phyloP scores from a whole-genome alignment of 2,888 invertebrate species.

The Lasioglossum vierecki region DNA sequence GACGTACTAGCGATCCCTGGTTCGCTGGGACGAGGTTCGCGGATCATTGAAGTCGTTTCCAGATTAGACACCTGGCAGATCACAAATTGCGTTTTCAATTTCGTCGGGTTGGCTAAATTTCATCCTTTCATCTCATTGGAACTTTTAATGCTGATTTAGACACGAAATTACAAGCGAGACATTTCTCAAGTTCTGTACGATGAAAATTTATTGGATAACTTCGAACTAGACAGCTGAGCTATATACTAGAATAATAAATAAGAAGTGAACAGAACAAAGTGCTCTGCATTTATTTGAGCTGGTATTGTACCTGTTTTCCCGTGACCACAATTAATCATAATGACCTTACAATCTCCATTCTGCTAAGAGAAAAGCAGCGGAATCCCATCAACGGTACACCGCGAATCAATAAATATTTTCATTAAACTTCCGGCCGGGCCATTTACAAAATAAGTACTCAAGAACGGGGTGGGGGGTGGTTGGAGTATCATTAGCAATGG shows the following conservation, averaged over 20 bases:
- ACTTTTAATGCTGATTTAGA: neutral
- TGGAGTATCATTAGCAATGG: conserved; percentile 17
- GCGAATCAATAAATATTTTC: neutral
- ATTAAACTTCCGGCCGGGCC: neutral
- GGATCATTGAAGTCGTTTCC: neutral
- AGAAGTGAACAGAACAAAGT: neutral
- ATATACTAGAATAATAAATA: neutral
- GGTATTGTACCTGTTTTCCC: neutral
- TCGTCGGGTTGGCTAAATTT: neutral
- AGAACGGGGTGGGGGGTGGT: neutral
- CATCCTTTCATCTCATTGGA: neutral
- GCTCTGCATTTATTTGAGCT: neutral
- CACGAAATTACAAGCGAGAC: neutral
- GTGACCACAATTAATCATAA: neutral
- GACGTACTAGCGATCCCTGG: neutral
- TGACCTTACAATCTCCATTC: neutral
- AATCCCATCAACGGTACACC: neutral
- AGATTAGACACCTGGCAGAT: neutral
- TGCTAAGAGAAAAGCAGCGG: neutral
- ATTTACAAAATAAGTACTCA: conserved; percentile 27
- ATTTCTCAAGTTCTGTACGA: neutral
- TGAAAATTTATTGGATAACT: neutral
- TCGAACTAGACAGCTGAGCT: too few species aligned
- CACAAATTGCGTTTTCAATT: neutral
- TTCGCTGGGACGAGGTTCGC: neutral